These are phyloP conservation scores for Oegoconia quadripuncta DNA, from an alignment of 2,888 invertebrate genomes.

Conservation along the genomic window DNA sequence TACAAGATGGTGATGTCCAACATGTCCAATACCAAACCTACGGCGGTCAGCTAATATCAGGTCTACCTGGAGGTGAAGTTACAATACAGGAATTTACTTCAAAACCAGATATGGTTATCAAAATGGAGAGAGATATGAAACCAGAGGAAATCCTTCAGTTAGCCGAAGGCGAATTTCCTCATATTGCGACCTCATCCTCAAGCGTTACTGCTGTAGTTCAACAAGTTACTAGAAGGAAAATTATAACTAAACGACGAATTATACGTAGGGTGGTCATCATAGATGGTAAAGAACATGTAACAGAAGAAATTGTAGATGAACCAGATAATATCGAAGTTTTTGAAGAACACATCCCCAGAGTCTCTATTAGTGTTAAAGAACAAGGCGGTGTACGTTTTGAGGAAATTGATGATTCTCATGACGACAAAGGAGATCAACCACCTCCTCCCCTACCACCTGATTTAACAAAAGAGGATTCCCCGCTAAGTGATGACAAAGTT, in stretches of 20 bases:
- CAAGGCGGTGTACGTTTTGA: constrained; percentile 70
- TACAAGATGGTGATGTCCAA: constrained; percentile 81
- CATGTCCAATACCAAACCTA: constrained; percentile 81
- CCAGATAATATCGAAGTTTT: constrained; percentile 87
- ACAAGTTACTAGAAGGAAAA: constrained; percentile 88
- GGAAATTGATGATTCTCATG: constrained; percentile 43
- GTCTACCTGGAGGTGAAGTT: constrained; percentile 81
- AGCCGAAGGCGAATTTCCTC: constrained; percentile 58
- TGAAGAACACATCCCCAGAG: constrained; percentile 85
- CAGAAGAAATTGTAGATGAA: constrained; percentile 91
- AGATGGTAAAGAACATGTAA: constrained; percentile 90
- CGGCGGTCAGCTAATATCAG: constrained; percentile 81
- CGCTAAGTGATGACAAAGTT: constrained; percentile 15
- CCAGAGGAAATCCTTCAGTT: constrained; percentile 68
- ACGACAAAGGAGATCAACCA: constrained; percentile 33
- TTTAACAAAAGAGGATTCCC: constrained; percentile 19
- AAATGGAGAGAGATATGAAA: constrained; percentile 76
- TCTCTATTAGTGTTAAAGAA: constrained; percentile 83
- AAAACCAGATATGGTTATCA: constrained; percentile 79
- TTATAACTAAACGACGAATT: constrained; percentile 85
- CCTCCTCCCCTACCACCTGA: constrained; percentile 32
- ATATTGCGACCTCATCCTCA: constrained; percentile 81
- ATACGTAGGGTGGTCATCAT: constrained; percentile 87
- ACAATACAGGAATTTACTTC: constrained; percentile 83
- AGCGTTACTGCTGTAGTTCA: constrained; percentile 89